Evolutionary conservation across 2,888 invertebrate genomes (phyloP).

Genomic region (Dasypogon diadema): DNA sequence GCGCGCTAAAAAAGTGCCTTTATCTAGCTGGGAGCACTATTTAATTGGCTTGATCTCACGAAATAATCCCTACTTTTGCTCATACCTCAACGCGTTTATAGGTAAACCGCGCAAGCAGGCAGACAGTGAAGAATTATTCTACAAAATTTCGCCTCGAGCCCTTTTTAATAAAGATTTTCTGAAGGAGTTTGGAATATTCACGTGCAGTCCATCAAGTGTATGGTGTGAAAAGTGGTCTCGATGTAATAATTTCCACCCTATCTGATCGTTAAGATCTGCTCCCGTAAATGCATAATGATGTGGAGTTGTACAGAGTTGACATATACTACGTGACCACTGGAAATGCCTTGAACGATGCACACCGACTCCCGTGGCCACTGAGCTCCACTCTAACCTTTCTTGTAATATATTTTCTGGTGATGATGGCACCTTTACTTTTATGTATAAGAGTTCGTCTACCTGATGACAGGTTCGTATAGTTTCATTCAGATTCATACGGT

Average conservation of each 20-base stretch:
- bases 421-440: conserved; percentile 33
- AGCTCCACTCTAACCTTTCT: background rate
- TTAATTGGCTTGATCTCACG: background rate
- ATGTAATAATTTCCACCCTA: conserved; percentile 34
- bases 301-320: conserved; percentile 11
- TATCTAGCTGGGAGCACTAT: background rate
- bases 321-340: conserved; percentile 25
- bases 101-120: background rate
- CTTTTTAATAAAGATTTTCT: conserved; percentile 17
- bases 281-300: conserved; percentile 23
- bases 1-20: background rate
- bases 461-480: conserved; percentile 38
- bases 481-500: conserved; percentile 36
- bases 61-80: background rate
- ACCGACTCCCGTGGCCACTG: background rate
- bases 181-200: conserved; percentile 5
- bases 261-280: conserved; percentile 32
- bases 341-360: background rate
- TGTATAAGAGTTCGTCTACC: conserved; percentile 40
- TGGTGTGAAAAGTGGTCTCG: conserved; percentile 32
- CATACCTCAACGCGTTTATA: background rate
- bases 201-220: conserved; percentile 48
- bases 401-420: conserved; percentile 34
- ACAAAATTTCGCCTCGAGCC: conserved; percentile 16
- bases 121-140: conserved; percentile 1